A percentile compares a stretch with the other conserved stretches of the same genome.
Evolutionary conservation across 2,113 vertebrate genomes (phyloP).

Genomic region (Neomonachus schauinslandi): DNA sequence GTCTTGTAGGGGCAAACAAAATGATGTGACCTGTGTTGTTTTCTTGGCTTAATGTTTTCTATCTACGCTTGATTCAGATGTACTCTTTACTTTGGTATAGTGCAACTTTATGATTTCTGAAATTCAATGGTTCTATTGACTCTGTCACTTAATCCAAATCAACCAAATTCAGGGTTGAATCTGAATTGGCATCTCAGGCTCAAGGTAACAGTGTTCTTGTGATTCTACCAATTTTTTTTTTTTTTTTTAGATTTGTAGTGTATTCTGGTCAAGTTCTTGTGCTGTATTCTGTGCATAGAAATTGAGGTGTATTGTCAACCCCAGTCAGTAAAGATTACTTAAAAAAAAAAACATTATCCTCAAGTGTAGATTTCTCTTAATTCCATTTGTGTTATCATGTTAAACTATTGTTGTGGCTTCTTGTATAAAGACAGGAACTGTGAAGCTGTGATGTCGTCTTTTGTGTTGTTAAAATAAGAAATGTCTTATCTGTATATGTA

Average conservation of each 20-base stretch:
- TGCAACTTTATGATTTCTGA: constrained; percentile 85
- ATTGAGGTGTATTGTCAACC: constrained; percentile 84
- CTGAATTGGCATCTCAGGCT: constrained; percentile 87
- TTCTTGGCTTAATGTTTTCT: constrained; percentile 89
- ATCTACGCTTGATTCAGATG: constrained; percentile 86
- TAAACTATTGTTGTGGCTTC: constrained; percentile 94
- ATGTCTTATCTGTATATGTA: constrained; percentile 95
- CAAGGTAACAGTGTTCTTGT: constrained; percentile 87
- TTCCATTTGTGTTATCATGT: constrained; percentile 93
- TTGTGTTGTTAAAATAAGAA: constrained; percentile 92
- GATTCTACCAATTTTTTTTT: constrained; percentile 82
- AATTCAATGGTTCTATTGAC: constrained; percentile 86
- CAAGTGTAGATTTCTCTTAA: constrained; percentile 88
- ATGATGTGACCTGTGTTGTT: constrained; percentile 84
- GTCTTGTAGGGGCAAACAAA: constrained; percentile 88
- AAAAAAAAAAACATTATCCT: constrained; percentile 82
- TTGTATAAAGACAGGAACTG: constrained; percentile 96
- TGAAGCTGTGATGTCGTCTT: constrained; percentile 96
- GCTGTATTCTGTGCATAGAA: constrained; percentile 87
- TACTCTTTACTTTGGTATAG: constrained; percentile 86
- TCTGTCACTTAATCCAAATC: constrained; percentile 84
- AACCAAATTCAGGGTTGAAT: constrained; percentile 87
- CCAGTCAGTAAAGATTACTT: constrained; percentile 82
- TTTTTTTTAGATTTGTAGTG: constrained; percentile 87
- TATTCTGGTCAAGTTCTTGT: constrained; percentile 86